Evolutionary conservation across 2,797 vertebrate species (phyloP).

Genomic region (Gephyroberyx darwinii): DNA sequence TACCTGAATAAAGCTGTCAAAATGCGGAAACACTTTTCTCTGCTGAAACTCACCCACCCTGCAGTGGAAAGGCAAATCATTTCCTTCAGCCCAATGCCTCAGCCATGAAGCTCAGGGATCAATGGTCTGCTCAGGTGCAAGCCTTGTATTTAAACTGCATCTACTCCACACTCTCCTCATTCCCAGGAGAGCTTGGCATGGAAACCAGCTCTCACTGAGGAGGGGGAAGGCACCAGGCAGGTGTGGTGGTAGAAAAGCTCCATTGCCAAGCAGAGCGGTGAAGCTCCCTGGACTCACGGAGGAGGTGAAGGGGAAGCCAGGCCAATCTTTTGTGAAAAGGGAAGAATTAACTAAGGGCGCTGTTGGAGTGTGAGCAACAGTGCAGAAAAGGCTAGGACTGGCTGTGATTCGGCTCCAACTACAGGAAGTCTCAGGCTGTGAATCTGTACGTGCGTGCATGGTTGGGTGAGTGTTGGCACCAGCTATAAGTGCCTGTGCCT

Average conservation of each 20-base stretch:
- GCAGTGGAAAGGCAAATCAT: no score
- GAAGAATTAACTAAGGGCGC: slow-evolving; percentile 36
- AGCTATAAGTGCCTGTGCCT: slow-evolving; percentile 22
- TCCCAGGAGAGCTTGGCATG: slow-evolving; percentile 2
- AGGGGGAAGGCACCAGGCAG: background rate
- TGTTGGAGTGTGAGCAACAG: slow-evolving; percentile 43
- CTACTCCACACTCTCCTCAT: background rate
- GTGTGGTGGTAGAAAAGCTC: slow-evolving; percentile 29
- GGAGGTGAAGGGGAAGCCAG: slow-evolving; percentile 43
- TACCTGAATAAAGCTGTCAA: slow-evolving; percentile 61
- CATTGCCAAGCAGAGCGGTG: no score
- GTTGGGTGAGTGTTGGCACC: slow-evolving; percentile 55
- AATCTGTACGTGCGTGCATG: slow-evolving; percentile 48
- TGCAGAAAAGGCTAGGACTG: slow-evolving; percentile 30
- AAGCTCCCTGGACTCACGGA: slow-evolving; percentile 38
- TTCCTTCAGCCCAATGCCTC: background rate
- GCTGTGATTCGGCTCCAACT: slow-evolving; percentile 61
- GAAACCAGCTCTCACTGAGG: background rate
- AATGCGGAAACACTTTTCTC: slow-evolving; percentile 46
- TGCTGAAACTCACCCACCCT: background rate
- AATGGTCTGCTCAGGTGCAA: background rate
- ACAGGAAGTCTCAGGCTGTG: slow-evolving; percentile 72
- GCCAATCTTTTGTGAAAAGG: slow-evolving; percentile 38
- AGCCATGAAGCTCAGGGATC: background rate
- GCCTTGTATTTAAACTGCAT: background rate